A percentile compares a stretch with the other conserved stretches of the same genome.
These are phyloP conservation scores for Microtus californicus DNA, from an alignment of 2,797 vertebrate species.

Conservation along the genomic window DNA sequence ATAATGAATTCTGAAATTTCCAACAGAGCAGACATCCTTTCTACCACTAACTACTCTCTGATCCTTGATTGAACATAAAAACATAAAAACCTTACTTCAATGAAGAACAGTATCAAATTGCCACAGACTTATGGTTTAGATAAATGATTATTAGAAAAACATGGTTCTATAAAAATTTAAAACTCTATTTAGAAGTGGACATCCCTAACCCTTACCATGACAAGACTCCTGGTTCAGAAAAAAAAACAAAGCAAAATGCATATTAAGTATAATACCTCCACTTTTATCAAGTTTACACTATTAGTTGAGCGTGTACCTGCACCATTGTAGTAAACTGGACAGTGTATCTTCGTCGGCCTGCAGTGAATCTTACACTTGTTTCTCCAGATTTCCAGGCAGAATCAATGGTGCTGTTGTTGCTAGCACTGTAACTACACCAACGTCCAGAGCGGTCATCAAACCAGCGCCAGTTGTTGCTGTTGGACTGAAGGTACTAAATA, in stretches of 20 bases:
- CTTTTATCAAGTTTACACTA: not conserved
- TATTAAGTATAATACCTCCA: not conserved
- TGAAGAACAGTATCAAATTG: constrained; percentile 6
- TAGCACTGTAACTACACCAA: constrained; percentile 98
- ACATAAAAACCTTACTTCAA: not conserved
- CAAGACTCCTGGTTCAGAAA: constrained; percentile 1
- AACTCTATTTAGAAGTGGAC: not conserved
- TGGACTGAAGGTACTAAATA: constrained; percentile 95
- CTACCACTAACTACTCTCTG: not conserved
- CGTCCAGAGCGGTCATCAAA: constrained; percentile 98
- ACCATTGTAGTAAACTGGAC: constrained; percentile 99
- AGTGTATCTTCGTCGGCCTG: constrained; percentile 96
- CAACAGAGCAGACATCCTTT: not conserved
- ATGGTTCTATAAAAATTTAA: constrained; percentile 46
- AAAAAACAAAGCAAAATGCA: not conserved
- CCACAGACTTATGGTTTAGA: not conserved
- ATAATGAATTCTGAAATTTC: constrained; percentile 52
- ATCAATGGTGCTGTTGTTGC: constrained; percentile 98
- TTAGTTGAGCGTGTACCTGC: constrained; percentile 90
- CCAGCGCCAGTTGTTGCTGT: constrained; percentile 98
- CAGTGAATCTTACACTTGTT: constrained; percentile 97
- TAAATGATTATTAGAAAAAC: not conserved
- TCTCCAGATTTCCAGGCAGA: constrained; percentile 96
- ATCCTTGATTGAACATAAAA: not conserved
- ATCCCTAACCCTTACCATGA: not conserved